Conservation (phyloP, 1,140 invertebrate genomes). For the Sycophila sp. region DNA sequence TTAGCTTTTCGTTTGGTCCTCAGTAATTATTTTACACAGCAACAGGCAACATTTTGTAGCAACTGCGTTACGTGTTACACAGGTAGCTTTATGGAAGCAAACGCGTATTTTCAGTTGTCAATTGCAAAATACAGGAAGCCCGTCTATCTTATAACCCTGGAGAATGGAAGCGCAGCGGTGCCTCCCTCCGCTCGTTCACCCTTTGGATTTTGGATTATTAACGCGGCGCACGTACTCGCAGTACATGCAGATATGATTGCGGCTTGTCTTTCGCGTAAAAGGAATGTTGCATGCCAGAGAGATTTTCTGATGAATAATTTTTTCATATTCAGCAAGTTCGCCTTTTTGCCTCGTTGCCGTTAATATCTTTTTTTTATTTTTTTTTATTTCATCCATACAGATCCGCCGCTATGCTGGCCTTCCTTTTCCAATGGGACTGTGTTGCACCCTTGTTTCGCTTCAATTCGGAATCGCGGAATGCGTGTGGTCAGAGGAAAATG, state of each 20-base stretch:
- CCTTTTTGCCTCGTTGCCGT: neutral
- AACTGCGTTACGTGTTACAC: too few species aligned
- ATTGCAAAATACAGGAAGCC: too few species aligned
- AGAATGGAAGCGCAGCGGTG: neutral
- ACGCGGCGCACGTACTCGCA: neutral
- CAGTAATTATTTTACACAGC: too few species aligned
- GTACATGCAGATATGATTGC: neutral
- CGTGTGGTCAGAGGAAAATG: too few species aligned
- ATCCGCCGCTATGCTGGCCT: too few species aligned
- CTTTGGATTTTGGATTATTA: constrained; percentile 24
- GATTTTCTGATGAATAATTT: neutral
- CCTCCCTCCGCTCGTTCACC: neutral
- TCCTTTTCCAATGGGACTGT: neutral
- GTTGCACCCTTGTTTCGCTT: too few species aligned
- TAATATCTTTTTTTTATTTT: constrained; percentile 3
- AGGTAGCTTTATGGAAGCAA: too few species aligned
- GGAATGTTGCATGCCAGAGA: neutral
- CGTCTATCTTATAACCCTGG: neutral
- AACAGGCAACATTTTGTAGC: too few species aligned
- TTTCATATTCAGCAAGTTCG: neutral
- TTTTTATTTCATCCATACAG: too few species aligned
- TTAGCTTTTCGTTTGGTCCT: too few species aligned
- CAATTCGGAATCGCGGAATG: too few species aligned
- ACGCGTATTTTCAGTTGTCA: too few species aligned
- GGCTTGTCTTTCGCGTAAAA: neutral